These are phyloP conservation scores for Uropetala carovei DNA, from an alignment of 2,888 invertebrate genomes.

Conservation along the genomic window DNA sequence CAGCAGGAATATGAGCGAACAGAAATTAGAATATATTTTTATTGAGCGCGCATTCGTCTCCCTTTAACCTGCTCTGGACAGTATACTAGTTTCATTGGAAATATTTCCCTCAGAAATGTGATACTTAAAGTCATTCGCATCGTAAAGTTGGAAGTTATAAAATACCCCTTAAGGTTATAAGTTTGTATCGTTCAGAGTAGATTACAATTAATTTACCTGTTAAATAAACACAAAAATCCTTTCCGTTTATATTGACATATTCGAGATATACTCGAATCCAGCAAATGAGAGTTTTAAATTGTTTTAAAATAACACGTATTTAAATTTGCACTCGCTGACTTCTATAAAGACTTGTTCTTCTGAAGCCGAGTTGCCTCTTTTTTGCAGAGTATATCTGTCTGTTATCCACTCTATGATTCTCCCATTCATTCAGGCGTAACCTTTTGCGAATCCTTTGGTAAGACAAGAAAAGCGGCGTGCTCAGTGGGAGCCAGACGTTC, in stretches of 20 bases:
- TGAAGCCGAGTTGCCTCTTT: not conserved
- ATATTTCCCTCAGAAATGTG: not conserved
- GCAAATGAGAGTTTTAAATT: not conserved
- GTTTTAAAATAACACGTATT: not conserved
- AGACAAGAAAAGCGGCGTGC: not conserved
- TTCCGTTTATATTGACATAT: too few relatives aligned
- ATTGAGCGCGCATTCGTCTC: not conserved
- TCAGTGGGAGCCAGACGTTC: not conserved
- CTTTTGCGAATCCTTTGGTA: not conserved
- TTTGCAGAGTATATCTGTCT: not conserved
- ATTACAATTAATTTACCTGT: not conserved
- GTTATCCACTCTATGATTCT: not conserved
- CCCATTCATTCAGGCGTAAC: not conserved
- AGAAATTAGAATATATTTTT: not conserved
- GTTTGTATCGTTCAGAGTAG: not conserved
- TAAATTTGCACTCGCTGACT: not conserved
- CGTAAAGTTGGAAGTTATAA: too few relatives aligned
- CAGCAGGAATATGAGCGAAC: not conserved
- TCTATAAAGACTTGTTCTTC: not conserved
- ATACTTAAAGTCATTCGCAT: too few relatives aligned
- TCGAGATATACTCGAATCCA: not conserved
- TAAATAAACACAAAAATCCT: not conserved
- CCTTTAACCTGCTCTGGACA: not conserved
- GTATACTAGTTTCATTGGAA: not conserved
- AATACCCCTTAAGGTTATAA: too few relatives aligned